phyloP scores from a whole-genome alignment of 2,888 invertebrate species.

The Melanchra persicariae region DNA sequence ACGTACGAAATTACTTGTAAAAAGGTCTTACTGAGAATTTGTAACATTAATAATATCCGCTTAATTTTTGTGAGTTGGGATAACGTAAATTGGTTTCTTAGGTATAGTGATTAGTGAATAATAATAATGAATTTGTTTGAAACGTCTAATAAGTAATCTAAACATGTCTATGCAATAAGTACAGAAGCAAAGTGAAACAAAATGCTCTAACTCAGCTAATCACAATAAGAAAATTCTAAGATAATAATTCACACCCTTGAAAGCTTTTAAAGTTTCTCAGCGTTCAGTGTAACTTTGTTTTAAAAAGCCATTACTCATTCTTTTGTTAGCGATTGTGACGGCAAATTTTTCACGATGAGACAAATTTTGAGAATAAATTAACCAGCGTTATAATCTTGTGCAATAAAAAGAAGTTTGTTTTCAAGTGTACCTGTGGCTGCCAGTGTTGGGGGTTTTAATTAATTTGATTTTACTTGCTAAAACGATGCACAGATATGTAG shows the following conservation, averaged over 20 bases:
- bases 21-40: constrained; percentile 18
- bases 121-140: constrained; percentile 6
- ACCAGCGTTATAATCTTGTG: constrained; percentile 87
- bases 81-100: constrained; percentile 10
- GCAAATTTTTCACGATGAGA: constrained; percentile 89
- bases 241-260: constrained; percentile 88
- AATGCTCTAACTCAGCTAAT: constrained; percentile 69
- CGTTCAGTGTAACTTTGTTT: constrained; percentile 88
- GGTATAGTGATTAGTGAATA: background rate
- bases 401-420: constrained; percentile 79
- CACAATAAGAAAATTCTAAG: constrained; percentile 76
- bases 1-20: constrained; percentile 20
- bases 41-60: constrained; percentile 25
- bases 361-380: constrained; percentile 90
- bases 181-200: constrained; percentile 46
- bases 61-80: constrained; percentile 14
- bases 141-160: background rate
- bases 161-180: constrained; percentile 15
- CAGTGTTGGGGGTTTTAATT: constrained; percentile 60
- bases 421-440: constrained; percentile 66
- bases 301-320: constrained; percentile 88
- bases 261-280: constrained; percentile 84
- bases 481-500: constrained; percentile 25
- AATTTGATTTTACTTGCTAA: constrained; percentile 44
- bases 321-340: constrained; percentile 88